Conservation (phyloP, 2,113 vertebrate species). For the Apteryx mantelli region DNA sequence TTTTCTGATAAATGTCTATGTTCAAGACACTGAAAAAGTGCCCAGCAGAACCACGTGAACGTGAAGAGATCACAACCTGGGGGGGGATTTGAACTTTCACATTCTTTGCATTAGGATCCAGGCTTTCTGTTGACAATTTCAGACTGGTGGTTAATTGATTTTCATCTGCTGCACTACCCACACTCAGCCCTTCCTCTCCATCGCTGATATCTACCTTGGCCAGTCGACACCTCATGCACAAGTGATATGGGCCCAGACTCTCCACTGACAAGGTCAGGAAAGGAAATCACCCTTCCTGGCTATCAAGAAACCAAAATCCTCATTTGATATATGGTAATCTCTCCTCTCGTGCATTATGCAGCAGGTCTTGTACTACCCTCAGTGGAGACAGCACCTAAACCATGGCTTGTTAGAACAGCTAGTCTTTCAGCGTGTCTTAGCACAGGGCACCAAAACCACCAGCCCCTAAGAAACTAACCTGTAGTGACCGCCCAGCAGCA, state of each 20-base stretch:
- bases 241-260: not conserved
- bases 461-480: not conserved
- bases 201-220: not conserved
- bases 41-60: not conserved
- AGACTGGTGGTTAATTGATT: not conserved
- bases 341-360: rapidly evolving
- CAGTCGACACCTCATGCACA: not conserved
- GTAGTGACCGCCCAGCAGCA: not conserved
- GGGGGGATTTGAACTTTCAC: not conserved
- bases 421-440: not conserved
- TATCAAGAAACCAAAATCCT: not conserved
- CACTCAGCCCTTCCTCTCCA: not conserved
- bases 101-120: not conserved
- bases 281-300: not conserved
- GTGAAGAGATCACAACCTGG: not conserved
- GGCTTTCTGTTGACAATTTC: not conserved
- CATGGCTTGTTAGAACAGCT: not conserved
- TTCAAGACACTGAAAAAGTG: not conserved
- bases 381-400: not conserved
- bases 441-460: not conserved
- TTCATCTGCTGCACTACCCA: not conserved
- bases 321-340: rapidly evolving
- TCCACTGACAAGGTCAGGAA: not conserved
- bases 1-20: not conserved
- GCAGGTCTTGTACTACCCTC: not conserved